Percentiles rank a stretch among this genome's conserved stretches.
These are phyloP conservation scores for Saccostrea glomerata DNA, from an alignment of 1,140 invertebrate genomes.

Conservation along the genomic window DNA sequence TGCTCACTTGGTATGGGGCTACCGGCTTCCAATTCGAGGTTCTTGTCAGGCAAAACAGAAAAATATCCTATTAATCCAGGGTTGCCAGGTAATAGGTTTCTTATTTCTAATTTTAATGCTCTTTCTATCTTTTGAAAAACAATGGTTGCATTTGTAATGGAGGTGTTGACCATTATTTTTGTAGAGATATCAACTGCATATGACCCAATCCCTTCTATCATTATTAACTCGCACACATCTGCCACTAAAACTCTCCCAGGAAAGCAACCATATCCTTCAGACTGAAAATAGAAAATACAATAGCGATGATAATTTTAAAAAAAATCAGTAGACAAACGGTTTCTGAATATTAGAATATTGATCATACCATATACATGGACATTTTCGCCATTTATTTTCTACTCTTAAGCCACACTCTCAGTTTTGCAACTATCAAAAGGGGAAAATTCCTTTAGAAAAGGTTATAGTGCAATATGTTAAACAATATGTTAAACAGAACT, in stretches of 20 bases:
- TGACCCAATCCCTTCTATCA: not conserved
- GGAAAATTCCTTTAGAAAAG: too few relatives aligned
- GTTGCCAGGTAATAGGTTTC: not conserved
- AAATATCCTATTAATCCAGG: not conserved
- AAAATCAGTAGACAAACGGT: not conserved
- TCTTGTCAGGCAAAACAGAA: not conserved
- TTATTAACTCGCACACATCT: not conserved
- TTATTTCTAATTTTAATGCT: not conserved
- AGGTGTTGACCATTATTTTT: not conserved
- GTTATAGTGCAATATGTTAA: too few relatives aligned
- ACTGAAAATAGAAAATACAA: not conserved
- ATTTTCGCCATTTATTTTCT: too few relatives aligned
- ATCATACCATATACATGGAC: too few relatives aligned
- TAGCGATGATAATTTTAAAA: not conserved
- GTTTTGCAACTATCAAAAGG: too few relatives aligned
- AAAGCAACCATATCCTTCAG: not conserved
- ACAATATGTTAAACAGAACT: too few relatives aligned
- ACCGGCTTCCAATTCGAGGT: not conserved
- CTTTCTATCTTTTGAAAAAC: not conserved
- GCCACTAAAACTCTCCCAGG: not conserved
- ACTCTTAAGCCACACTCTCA: too few relatives aligned
- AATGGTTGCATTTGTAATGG: not conserved
- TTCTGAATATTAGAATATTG: too few relatives aligned
- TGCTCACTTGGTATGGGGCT: not conserved
- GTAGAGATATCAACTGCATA: constrained; percentile 6